These are phyloP conservation scores for Herpetotheres cachinnans DNA, from an alignment of 2,113 vertebrate species.

Conservation along the genomic window DNA sequence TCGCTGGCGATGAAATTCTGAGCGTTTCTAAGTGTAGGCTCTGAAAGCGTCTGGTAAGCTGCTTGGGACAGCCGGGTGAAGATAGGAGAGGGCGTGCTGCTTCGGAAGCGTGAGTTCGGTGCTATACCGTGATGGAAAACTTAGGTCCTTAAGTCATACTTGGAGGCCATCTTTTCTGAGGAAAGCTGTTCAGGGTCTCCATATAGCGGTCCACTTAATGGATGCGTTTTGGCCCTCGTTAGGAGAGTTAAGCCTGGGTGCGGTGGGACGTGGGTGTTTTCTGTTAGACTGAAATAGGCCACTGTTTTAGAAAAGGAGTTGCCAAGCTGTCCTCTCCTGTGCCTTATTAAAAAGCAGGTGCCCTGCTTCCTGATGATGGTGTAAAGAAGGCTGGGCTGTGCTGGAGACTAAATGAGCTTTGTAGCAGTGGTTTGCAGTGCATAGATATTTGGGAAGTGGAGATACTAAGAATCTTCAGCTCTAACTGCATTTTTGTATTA, in stretches of 20 bases:
- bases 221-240: accelerated
- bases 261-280: accelerated
- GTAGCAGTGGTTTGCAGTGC: neutral
- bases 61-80: too few species aligned
- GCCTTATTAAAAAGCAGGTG: neutral
- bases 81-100: too few species aligned
- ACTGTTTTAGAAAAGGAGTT: neutral
- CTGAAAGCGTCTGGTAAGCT: neutral
- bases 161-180: neutral
- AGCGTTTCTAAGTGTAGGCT: neutral
- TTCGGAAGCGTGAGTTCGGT: accelerated
- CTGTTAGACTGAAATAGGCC: neutral
- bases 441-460: neutral
- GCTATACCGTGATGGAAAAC: neutral
- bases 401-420: neutral
- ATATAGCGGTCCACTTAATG: accelerated
- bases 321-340: neutral
- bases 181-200: neutral
- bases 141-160: accelerated
- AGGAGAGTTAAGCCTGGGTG: neutral
- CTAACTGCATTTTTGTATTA: too few species aligned
- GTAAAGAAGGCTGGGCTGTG: neutral
- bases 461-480: too few species aligned
- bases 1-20: neutral
- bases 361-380: accelerated